Base-by-base conservation (phyloP, 1,140 invertebrate species). In the Yoshiicerus persimilis region DNA sequence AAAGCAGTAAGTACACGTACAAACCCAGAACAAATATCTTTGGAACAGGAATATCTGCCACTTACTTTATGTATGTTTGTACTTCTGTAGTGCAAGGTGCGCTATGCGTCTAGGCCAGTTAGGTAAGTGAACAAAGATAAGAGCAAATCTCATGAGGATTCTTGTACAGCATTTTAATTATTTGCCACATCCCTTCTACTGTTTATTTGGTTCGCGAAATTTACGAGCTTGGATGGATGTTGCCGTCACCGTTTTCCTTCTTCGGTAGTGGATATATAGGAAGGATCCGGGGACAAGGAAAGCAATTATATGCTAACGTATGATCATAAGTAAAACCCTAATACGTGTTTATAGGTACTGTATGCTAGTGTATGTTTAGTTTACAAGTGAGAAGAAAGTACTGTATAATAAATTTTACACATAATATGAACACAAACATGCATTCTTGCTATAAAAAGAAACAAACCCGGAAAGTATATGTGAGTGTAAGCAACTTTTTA, bases 171-270 rank as follows among this genome's bases (percentile, higher is more conserved):
- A 75, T 87, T 87, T 87, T 87, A 87, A 87, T 87, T 87, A 87
- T 87, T 87, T 87, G 86, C 86, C 86, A 87, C 86, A 87, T 87
- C 66, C 66, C 77, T 87, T 87, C 62, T 87, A 87, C 77, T 87
- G 86, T 87, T 87, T 87, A 87, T 87, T 87, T 87, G 62, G 86
- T 87, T 87, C 64, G n/a, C 34, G 38, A 87, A 87, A 87, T 87
- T 87, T 87, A 87, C 66, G 86, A 87, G 86, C 25, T 34, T 34
- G 32, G 75, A 80, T 80, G 75, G 75, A 80, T 80, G 75, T 80
- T 80, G 30, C 75, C 32, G 75, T 80, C 75, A 80, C 75, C 75
- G 23, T 80, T n/a, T 80, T 80, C 75, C 30, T 80, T 80, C 75
- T 80, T 80, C 32, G 16, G 13, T 38, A 16, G 13, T 36, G 16